Evolutionary conservation across 2,113 vertebrate genomes (phyloP), one percentile per base, ranked within the genome.

Genomic region (Coturnix japonica): DNA sequence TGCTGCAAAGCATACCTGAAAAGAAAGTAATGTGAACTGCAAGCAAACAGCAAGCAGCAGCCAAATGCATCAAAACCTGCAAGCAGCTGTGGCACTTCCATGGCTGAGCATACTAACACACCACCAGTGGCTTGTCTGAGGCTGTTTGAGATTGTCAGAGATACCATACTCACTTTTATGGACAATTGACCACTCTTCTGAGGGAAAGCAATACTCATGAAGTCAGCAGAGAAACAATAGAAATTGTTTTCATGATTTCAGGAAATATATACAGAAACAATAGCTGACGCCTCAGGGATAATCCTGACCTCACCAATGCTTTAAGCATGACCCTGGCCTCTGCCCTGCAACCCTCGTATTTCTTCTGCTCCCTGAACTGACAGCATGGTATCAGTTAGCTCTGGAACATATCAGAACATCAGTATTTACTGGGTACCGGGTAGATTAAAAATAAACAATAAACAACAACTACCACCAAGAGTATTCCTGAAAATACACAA

Each of bases 21-120:
- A 8, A 89, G 18, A 86, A 89, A 70, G 57, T 22, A 67, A 31
- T 11, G 59, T 46, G 54, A 91, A 41, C 54, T 49, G 43, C 11
- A 74, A 65, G 49, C 3, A 91, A 94, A 77, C 73, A 94, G 76
- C 33, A 39, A 87, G 92, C 67, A 80, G 72, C 46, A 85, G 60
- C 49, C 60, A 47, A 9, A 25, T 33, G 76, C 51, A 44, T 28
- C 64, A 85, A 74, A 39, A n/a, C 17, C 11, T 33, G 23, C 49
- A 39, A 6, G n/a, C n/a, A 4, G 22, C 85, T 75, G 60, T 37
- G 35, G 35, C 53, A 47, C 5, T 5, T 80, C 61, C 39, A 11
- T 46, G 47, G 39, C 39, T 31, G 16, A 51, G 30, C 0, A 0
- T 20, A 35, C 17, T 20, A 11, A 37, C 3, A 7, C 20, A 66